Conservation (phyloP, 2,113 vertebrate species). For the Anoura caudifer region DNA sequence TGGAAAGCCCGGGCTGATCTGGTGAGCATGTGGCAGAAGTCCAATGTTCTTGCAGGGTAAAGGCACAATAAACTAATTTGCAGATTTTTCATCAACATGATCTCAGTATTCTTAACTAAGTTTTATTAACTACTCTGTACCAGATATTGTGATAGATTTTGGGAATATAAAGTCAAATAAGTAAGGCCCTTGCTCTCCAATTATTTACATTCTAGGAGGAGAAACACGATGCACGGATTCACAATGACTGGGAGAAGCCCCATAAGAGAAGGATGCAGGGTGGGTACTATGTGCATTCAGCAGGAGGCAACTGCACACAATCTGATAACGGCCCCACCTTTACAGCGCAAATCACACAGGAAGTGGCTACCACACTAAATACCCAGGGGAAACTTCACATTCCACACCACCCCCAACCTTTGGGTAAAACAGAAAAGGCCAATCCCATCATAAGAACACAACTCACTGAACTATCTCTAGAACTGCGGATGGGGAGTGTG, state of each 20-base stretch:
- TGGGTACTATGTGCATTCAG: background rate
- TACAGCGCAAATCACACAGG: no score
- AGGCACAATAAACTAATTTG: background rate
- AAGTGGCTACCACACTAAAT: no score
- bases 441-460: no score
- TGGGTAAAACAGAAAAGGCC: no score
- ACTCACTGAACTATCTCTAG: no score
- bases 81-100: background rate
- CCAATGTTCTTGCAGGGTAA: background rate
- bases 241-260: background rate
- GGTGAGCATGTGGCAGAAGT: background rate
- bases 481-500: no score
- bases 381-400: no score
- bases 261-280: no score
- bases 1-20: background rate
- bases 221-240: background rate
- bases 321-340: no score
- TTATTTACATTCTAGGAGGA: background rate
- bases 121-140: background rate
- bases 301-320: background rate
- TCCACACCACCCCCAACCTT: no score
- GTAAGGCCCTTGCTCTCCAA: background rate
- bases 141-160: background rate
- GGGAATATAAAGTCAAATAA: background rate
- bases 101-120: background rate